Percentiles rank a stretch among this genome's conserved stretches.
phyloP scores from a whole-genome alignment of 2,797 vertebrate species.

The Lycodopsis pacificus region DNA sequence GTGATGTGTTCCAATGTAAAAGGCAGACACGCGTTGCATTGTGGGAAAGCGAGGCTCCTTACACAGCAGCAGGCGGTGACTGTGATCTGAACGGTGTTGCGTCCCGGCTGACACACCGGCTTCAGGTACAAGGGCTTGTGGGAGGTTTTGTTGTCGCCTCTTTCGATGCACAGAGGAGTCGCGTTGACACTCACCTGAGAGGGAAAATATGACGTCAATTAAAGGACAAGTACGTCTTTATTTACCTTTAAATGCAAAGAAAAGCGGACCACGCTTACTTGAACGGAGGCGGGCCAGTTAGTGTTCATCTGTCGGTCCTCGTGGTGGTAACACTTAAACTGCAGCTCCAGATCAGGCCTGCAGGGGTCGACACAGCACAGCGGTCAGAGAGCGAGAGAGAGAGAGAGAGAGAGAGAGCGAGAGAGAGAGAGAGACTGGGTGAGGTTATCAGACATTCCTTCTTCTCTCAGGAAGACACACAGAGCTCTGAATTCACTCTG shows the following conservation, averaged over 20 bases:
- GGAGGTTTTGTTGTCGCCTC: conserved; percentile 97
- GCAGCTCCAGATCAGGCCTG: conserved; percentile 95
- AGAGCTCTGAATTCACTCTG: conserved; percentile 2
- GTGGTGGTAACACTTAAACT: conserved; percentile 98
- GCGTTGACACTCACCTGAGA: conserved; percentile 93
- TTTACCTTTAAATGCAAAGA: conserved; percentile 41
- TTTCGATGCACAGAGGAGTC: conserved; percentile 92
- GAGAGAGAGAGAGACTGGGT: not conserved
- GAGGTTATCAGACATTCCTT: conserved; percentile 51
- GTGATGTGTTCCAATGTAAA: accelerated
- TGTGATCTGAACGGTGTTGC: conserved; percentile 98
- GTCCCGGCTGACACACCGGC: conserved; percentile 94
- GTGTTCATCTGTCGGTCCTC: conserved; percentile 98
- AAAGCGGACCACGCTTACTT: conserved; percentile 87
- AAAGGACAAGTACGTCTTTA: too few species aligned
- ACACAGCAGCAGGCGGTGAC: conserved; percentile 98
- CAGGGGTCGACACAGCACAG: conserved; percentile 59
- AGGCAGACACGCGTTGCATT: not conserved
- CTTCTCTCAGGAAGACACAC: conserved; percentile 26
- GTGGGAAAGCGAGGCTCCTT: conserved; percentile 67
- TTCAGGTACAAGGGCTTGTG: conserved; percentile 97
- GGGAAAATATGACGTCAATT: not conserved
- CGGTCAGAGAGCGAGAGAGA: not conserved
- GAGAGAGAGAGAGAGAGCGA: not conserved
- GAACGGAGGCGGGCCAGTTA: conserved; percentile 97